Evolutionary conservation across 2,113 vertebrate genomes (phyloP), one percentile per base, ranked within the genome.

Genomic region (Catharus minimus): DNA sequence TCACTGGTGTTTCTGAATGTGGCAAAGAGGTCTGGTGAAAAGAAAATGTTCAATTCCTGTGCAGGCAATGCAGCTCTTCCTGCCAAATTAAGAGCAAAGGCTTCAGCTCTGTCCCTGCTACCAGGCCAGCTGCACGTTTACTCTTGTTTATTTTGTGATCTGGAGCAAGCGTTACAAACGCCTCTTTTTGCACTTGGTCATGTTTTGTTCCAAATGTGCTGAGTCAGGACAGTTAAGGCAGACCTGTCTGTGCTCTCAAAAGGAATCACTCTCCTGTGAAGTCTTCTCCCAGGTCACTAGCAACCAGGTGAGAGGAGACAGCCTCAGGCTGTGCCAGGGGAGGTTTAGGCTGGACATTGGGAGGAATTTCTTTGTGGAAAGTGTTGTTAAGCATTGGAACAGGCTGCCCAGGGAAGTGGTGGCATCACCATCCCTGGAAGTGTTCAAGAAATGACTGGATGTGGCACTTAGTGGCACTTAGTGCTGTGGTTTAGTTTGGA

Each of bases 81-180:
- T 91, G 88, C 76, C 76, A 80, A 84, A 47, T 12, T 55, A 61
- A 52, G 57, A 86, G 93, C 73, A 41, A 83, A 86, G 53, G 56
- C 80, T 73, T 46, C 13, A 14, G 43, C 88, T 79, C 49, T 71
- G 56, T 46, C 38, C 84, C 78, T 82, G 44, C 72, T 53, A 52
- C 60, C 36, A 64, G 90, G 64, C 67, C 85, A 95, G 86, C 86
- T 90, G 86, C 43, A 0, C 44, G 2, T 52, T 86, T 0, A 0
- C 72, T 76, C 55, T 72, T 72, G 36, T 64, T 64, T 44, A 30
- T 68, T 93, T 73, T 74, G 26, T 61, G 57, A 56, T 67, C 57
- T 88, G 73, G n/a, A 93, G 65, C 68, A 91, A 53, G 79, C 20
- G 1, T 71, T 79, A 85, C 75, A 92, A 68, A 76, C 7, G 22